Base-by-base conservation (phyloP, 2,797 vertebrate genomes). In the Melanotaenia nigrans region DNA sequence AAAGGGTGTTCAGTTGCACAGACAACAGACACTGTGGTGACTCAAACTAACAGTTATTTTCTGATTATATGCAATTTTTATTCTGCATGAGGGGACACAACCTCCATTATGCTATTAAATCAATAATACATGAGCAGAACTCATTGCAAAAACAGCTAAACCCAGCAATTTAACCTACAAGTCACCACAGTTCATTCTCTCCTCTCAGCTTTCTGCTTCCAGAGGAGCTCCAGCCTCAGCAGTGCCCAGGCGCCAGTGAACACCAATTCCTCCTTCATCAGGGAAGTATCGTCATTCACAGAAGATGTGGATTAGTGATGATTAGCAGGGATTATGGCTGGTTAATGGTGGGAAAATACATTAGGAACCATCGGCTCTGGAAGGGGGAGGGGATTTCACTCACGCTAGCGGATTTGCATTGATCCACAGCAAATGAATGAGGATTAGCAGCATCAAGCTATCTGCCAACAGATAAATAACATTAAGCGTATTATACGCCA, bases 301-400 rank as follows among this genome's bases (percentile, higher is more conserved):
- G 90, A 90, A 94, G 93, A 93, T 94, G 94, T 94, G 94, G 94
- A 95, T 95, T 95, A 95, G 94, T 87, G 82, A 93, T 95, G 94
- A 95, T 95, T 95, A 95, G 93, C 91, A 89, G 91, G 95, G 94
- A 95, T 95, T 95, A 95, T 91, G 86, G 90, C 90, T 95, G 93
- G 93, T 95, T 95, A 95, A 95, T 95, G 93, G 92, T 94, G 93
- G 90, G 93, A 95, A 95, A 95, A 95, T 94, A 94, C 95, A 95
- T 95, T 94, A 94, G 93, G 87, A 95, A 91, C 90, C 91, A 89
- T 88, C 73, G 78, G 92, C 93, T 92, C 87, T 24, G 69, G 81
- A 73, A 82, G 72, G 83, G 82, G 85, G 86, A 53, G 80, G 81
- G 89, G 87, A 90, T 93, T 92, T 91, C 76, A 88, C 91, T 93